Conservation (phyloP, 2,888 invertebrate genomes). For the Pterobdella sp. region DNA sequence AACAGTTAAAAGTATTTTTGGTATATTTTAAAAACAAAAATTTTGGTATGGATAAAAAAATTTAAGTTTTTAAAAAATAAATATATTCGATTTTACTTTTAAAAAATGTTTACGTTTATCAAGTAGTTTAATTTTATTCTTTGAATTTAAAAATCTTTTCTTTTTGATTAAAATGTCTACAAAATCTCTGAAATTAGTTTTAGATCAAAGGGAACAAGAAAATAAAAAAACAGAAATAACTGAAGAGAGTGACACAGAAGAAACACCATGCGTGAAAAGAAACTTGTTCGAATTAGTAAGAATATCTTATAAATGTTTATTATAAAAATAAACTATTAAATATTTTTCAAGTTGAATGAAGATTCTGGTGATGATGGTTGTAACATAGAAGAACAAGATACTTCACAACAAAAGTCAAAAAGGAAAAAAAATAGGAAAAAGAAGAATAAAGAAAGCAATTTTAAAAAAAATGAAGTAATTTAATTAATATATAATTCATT, state of each 20-base stretch:
- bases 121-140: not conserved
- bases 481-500: not conserved
- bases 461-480: not conserved
- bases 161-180: constrained; percentile 10
- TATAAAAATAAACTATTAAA: not conserved
- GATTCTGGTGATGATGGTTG: constrained; percentile 15
- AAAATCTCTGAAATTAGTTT: constrained; percentile 15
- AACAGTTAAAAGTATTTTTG: not conserved
- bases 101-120: constrained; percentile 1
- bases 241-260: constrained; percentile 11
- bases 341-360: constrained; percentile 15
- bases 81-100: not conserved
- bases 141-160: not conserved
- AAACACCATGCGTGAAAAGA: not conserved
- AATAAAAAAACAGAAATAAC: not conserved
- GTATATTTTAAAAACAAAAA: not conserved
- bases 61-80: not conserved
- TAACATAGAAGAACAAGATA: not conserved
- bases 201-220: constrained; percentile 11
- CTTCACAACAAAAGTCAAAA: not conserved
- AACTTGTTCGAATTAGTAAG: constrained; percentile 19
- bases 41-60: not conserved
- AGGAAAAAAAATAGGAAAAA: not conserved
- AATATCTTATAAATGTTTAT: not conserved
- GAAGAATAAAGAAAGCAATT: constrained; percentile 9